Percentiles rank a stretch among this genome's conserved stretches.
phyloP scores from a whole-genome alignment of 2,113 vertebrate species.

The Proterorhinus semilunaris region DNA sequence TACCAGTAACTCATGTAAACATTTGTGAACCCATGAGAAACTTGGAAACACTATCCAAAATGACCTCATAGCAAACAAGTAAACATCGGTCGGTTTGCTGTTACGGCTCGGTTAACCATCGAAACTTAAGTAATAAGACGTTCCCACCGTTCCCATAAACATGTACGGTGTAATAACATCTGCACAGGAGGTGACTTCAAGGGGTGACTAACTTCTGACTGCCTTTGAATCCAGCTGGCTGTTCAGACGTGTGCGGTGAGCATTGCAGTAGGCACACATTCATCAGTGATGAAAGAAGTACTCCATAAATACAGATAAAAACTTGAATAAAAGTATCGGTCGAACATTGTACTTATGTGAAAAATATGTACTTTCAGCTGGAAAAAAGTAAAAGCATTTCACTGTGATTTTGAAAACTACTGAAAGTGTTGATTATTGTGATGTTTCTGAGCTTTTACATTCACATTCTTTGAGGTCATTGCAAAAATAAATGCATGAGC shows the following conservation, averaged over 20 bases:
- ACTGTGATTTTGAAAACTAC: too few species aligned
- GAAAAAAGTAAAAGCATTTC: too few species aligned
- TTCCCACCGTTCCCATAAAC: slow-evolving; percentile 37
- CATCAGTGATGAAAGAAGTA: too few species aligned
- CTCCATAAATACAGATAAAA: too few species aligned
- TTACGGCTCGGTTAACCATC: slow-evolving; percentile 48
- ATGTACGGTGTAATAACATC: slow-evolving; percentile 63
- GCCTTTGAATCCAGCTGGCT: slow-evolving; percentile 70
- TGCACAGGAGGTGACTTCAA: slow-evolving; percentile 68
- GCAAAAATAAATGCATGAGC: too few species aligned
- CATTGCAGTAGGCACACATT: slow-evolving; percentile 30
- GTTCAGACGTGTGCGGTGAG: slow-evolving; percentile 49
- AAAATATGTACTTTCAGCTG: too few species aligned
- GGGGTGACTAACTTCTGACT: slow-evolving; percentile 64
- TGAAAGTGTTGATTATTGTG: too few species aligned
- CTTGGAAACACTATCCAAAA: slow-evolving; percentile 41
- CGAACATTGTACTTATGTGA: too few species aligned
- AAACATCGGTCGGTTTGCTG: slow-evolving; percentile 31
- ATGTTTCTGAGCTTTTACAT: too few species aligned
- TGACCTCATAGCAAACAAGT: slow-evolving; percentile 39
- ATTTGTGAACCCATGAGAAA: slow-evolving; percentile 41
- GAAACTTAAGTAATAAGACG: slow-evolving; percentile 36
- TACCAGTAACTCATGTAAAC: slow-evolving; percentile 14
- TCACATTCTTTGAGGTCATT: too few species aligned
- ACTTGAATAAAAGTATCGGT: too few species aligned